These are phyloP conservation scores for Lycaena phlaeas DNA, from an alignment of 2,888 invertebrate species.

Conservation along the genomic window DNA sequence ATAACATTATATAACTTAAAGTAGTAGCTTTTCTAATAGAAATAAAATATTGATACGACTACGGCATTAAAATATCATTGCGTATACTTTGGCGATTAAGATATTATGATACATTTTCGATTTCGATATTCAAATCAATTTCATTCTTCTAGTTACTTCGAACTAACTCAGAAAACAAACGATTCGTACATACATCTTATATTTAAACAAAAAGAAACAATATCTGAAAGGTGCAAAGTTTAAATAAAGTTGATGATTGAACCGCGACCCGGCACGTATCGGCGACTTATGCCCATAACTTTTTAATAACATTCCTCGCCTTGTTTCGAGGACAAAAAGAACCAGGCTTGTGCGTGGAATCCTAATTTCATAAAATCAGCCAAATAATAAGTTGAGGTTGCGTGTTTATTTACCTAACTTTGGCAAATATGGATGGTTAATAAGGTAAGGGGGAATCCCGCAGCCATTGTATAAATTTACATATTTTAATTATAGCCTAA, in stretches of 20 bases:
- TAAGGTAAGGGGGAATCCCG: not conserved
- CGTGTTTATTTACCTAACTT: not conserved
- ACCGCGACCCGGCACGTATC: slow-evolving; percentile 42
- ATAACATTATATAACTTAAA: too few species aligned
- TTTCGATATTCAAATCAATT: too few species aligned
- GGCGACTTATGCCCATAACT: slow-evolving; percentile 62
- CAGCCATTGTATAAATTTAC: not conserved
- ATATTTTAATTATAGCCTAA: not conserved
- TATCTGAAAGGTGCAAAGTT: not conserved
- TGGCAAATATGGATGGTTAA: not conserved
- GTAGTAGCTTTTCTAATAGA: too few species aligned
- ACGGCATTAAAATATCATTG: too few species aligned
- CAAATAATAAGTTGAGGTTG: not conserved
- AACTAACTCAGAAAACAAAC: too few species aligned
- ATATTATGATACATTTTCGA: too few species aligned
- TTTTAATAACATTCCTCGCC: slow-evolving; percentile 66
- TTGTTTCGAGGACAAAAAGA: slow-evolving; percentile 49
- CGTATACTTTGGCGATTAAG: too few species aligned
- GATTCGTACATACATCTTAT: too few species aligned
- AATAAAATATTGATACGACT: too few species aligned
- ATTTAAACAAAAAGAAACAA: not conserved
- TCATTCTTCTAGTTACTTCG: too few species aligned
- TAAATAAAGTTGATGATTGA: slow-evolving; percentile 58
- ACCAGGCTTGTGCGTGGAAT: slow-evolving; percentile 46
- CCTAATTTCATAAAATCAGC: slow-evolving; percentile 15